Evolutionary conservation across 2,888 invertebrate species (phyloP).

Genomic region (Ophioninae sp.): DNA sequence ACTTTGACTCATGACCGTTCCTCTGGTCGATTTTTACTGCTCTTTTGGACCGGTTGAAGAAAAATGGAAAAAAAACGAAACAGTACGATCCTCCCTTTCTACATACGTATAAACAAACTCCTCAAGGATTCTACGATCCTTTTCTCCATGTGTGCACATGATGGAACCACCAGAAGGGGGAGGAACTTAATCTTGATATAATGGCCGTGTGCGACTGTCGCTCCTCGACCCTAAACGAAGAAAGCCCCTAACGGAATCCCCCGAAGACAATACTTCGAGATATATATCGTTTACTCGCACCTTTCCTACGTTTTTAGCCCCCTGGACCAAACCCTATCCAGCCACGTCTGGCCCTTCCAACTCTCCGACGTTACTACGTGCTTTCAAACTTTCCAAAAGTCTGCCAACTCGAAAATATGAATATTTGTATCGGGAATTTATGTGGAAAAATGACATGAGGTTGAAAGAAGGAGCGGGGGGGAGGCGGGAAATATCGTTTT

Average conservation of each 20-base stretch:
- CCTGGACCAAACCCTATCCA: constrained; percentile 61
- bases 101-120: constrained; percentile 15
- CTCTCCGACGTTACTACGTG: too few species aligned
- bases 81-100: constrained; percentile 23
- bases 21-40: background rate
- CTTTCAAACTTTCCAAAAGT: too few species aligned
- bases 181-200: constrained; percentile 80
- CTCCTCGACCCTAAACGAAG: constrained; percentile 65
- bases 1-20: constrained; percentile 49
- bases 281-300: constrained; percentile 79
- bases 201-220: constrained; percentile 79
- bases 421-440: too few species aligned
- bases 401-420: too few species aligned
- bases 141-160: constrained; percentile 44
- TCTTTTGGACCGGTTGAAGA: constrained; percentile 13
- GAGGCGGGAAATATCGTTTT: too few species aligned
- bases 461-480: too few species aligned
- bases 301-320: constrained; percentile 75
- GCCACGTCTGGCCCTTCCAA: background rate
- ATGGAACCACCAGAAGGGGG: constrained; percentile 22
- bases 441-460: too few species aligned
- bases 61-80: too few species aligned
- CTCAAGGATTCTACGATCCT: constrained; percentile 39
- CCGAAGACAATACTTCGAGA: constrained; percentile 80
- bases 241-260: constrained; percentile 56